Percentiles rank a stretch among this genome's conserved stretches.
These are phyloP conservation scores for Mormyrops attenuatus DNA, from an alignment of 2,797 vertebrate species.

Conservation along the genomic window DNA sequence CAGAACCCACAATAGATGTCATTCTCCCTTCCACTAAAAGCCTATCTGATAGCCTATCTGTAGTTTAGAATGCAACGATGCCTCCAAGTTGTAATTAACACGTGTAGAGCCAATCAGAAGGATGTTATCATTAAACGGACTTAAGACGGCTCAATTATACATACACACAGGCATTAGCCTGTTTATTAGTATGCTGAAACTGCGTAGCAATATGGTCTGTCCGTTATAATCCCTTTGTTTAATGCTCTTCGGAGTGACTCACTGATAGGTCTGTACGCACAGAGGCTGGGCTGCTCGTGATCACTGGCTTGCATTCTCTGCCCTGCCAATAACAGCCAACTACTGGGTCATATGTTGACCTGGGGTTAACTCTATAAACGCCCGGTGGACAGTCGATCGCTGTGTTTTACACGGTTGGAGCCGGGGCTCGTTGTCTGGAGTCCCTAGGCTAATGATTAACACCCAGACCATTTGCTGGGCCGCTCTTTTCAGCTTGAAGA, in stretches of 20 bases:
- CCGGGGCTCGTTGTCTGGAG: background rate
- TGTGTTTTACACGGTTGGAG: background rate
- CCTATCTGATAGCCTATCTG: background rate
- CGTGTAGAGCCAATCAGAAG: background rate
- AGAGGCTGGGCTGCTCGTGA: background rate
- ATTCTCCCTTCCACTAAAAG: background rate
- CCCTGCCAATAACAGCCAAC: background rate
- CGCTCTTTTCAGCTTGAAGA: background rate
- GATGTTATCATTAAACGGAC: background rate
- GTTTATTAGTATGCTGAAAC: background rate
- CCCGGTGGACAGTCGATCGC: background rate
- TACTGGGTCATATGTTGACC: background rate
- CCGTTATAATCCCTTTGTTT: background rate
- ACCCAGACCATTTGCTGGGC: background rate
- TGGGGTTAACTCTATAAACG: background rate
- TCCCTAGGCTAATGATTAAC: background rate
- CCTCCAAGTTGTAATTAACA: background rate
- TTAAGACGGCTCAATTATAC: background rate
- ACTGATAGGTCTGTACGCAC: background rate
- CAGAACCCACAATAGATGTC: background rate
- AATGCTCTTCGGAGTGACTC: background rate
- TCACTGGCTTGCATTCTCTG: background rate
- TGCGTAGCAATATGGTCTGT: background rate
- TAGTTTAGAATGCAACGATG: background rate
- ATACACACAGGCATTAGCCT: background rate